These are phyloP conservation scores for Psammodynastes pulverulentus DNA, from an alignment of 2,113 vertebrate species.

Conservation along the genomic window DNA sequence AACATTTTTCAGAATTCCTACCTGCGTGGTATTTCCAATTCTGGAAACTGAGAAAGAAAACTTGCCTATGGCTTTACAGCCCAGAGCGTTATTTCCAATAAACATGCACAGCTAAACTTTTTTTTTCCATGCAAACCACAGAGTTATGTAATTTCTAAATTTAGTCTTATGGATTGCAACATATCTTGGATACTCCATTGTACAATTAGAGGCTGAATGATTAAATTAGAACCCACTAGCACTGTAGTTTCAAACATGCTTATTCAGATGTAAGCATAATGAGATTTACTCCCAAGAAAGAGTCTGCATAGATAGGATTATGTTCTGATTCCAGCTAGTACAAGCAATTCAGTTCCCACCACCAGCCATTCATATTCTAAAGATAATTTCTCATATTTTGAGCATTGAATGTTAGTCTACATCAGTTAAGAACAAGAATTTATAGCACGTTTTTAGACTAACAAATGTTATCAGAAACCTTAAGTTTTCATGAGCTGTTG, in stretches of 20 bases:
- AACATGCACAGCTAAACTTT: slow-evolving; percentile 54
- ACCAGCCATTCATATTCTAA: background rate
- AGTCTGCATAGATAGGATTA: background rate
- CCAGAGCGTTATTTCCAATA: slow-evolving; percentile 58
- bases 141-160: slow-evolving; percentile 19
- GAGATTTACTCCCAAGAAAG: background rate
- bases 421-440: background rate
- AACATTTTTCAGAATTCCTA: background rate
- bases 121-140: slow-evolving; percentile 47
- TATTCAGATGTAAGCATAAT: background rate
- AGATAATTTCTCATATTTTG: background rate
- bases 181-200: slow-evolving; percentile 43
- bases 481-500: background rate
- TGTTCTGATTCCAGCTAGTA: background rate
- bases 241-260: background rate
- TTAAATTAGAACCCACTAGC: background rate
- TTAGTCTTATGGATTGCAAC: slow-evolving; percentile 40
- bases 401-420: background rate
- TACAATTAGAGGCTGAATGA: slow-evolving; percentile 1
- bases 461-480: background rate
- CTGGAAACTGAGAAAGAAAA: slow-evolving; percentile 27
- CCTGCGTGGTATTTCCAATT: slow-evolving; percentile 5
- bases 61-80: background rate
- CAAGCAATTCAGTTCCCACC: background rate
- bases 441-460: background rate